Percentiles rank a stretch among this genome's conserved stretches.
Evolutionary conservation across 2,113 vertebrate species (phyloP).

Genomic region (Eulemur rufifrons): DNA sequence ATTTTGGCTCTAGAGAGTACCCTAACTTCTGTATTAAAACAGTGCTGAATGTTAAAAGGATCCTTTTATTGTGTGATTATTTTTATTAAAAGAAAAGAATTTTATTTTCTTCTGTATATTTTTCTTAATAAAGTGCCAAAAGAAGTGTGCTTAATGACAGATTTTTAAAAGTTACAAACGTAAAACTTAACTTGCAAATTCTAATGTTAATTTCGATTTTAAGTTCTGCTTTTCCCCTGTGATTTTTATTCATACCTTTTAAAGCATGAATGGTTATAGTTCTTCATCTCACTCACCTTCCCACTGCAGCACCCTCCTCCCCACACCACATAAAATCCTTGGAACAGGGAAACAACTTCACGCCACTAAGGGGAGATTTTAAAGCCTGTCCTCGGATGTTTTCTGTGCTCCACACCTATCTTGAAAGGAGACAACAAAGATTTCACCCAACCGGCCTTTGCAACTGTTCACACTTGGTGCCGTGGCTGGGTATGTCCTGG

Average conservation of each 20-base stretch:
- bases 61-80: not conserved
- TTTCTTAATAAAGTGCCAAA: not conserved
- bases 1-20: not conserved
- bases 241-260: not conserved
- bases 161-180: not conserved
- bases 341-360: not conserved
- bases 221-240: not conserved
- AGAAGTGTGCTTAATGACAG: not conserved
- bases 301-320: no score
- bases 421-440: not conserved
- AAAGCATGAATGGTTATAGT: not conserved
- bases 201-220: not conserved
- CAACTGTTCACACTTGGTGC: fast-evolving
- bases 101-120: not conserved
- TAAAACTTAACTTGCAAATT: not conserved
- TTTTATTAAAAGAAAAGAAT: not conserved
- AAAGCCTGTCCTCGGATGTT: not conserved
- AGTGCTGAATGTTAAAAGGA: not conserved
- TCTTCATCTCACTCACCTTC: not conserved
- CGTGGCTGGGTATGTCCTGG: not conserved
- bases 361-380: not conserved
- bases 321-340: not conserved
- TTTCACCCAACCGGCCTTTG: not conserved
- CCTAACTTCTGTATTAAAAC: not conserved
- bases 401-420: not conserved